These are phyloP conservation scores for Limnothrissa miodon DNA, from an alignment of 2,113 vertebrate species.

Conservation along the genomic window DNA sequence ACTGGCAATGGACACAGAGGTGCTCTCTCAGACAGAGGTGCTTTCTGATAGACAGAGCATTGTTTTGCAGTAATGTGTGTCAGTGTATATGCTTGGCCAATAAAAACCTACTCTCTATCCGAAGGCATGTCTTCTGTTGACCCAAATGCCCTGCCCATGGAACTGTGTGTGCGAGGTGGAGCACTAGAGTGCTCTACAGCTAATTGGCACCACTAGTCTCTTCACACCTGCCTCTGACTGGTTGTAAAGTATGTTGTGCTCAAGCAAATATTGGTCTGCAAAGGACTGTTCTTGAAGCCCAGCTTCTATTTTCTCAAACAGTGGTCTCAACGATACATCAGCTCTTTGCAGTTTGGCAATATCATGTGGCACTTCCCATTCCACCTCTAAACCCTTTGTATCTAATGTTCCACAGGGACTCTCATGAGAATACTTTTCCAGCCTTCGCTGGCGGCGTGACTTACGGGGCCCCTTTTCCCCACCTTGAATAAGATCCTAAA, in stretches of 20 bases:
- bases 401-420: too few species aligned
- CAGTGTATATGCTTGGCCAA: constrained; percentile 13
- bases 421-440: too few species aligned
- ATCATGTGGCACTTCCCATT: background rate
- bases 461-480: background rate
- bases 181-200: too few species aligned
- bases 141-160: too few species aligned
- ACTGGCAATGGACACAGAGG: background rate
- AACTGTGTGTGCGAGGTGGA: too few species aligned
- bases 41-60: constrained; percentile 20
- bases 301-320: background rate
- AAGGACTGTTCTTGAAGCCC: background rate
- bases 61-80: constrained; percentile 14
- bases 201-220: too few species aligned
- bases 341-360: background rate
- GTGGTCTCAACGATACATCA: background rate
- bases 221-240: too few species aligned
- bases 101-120: background rate
- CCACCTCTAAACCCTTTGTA: background rate
- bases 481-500: background rate
- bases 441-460: background rate
- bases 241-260: too few species aligned
- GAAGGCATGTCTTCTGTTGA: too few species aligned
- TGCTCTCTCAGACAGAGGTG: constrained; percentile 23
- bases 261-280: background rate